Percentiles rank a stretch among this genome's conserved stretches.
These are phyloP conservation scores for Entomyzon cyanotis DNA, from an alignment of 2,113 vertebrate genomes.

Conservation along the genomic window DNA sequence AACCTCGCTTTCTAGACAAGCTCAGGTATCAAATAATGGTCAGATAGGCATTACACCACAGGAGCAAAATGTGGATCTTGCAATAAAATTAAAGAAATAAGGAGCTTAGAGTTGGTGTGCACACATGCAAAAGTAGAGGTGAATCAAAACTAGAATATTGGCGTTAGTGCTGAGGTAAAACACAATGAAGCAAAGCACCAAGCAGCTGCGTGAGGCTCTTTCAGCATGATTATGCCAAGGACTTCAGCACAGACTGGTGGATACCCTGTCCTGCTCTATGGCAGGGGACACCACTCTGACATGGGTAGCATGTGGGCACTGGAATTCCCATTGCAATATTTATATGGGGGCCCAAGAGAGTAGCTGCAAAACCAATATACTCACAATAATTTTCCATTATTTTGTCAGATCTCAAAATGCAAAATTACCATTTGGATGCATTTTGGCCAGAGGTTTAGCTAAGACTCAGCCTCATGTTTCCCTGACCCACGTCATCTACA, in stretches of 20 bases:
- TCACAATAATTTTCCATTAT: background rate
- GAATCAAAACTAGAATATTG: background rate
- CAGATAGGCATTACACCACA: background rate
- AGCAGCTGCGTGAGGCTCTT: background rate
- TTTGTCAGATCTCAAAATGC: background rate
- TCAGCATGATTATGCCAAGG: background rate
- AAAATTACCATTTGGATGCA: background rate
- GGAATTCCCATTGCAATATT: background rate
- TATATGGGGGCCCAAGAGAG: rapidly evolving
- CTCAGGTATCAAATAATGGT: background rate
- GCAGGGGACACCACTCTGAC: background rate
- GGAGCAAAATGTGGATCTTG: background rate
- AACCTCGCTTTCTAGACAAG: background rate
- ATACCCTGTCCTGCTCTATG: background rate
- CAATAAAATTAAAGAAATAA: background rate
- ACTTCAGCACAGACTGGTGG: background rate
- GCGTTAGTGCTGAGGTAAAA: background rate
- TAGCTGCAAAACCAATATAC: background rate
- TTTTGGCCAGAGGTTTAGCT: background rate
- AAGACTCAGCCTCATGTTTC: background rate
- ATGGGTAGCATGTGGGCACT: rapidly evolving
- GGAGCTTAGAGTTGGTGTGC: background rate
- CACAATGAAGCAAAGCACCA: background rate
- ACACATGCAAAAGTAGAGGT: background rate
- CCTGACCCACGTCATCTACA: background rate